Conservation (phyloP, 2,797 vertebrate genomes). For the Oophaga sylvatica region DNA sequence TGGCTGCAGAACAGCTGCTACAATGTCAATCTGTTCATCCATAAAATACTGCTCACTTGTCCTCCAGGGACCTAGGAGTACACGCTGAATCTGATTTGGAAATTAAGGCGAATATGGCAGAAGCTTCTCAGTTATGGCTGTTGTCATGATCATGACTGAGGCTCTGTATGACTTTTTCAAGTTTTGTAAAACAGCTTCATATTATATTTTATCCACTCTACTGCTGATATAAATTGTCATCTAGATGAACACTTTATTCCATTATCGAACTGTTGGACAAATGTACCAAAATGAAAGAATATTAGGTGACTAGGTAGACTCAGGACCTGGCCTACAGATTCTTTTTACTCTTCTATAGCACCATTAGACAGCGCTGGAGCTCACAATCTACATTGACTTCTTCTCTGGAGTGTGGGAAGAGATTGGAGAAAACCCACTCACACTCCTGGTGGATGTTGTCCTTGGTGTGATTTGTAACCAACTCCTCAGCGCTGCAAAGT, state of each 20-base stretch:
- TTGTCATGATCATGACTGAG: not conserved
- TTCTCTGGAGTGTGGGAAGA: no score
- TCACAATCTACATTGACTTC: no score
- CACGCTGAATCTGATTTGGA: constrained; percentile 37
- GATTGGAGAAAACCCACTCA: no score
- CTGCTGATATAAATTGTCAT: not conserved
- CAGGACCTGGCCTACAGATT: not conserved
- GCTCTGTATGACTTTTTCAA: not conserved
- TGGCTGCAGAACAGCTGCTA: constrained; percentile 54
- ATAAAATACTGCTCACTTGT: constrained; percentile 46
- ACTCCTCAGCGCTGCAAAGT: no score
- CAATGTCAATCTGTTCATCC: constrained; percentile 50
- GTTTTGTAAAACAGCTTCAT: constrained; percentile 2
- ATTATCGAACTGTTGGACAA: not conserved
- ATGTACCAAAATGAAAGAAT: not conserved
- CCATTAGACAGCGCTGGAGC: no score
- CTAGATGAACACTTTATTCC: not conserved
- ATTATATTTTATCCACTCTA: constrained; percentile 12
- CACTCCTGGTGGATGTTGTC: no score
- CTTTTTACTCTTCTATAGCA: no score
- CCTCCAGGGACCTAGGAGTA: constrained; percentile 34
- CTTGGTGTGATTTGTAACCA: no score
- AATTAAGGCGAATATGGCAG: constrained; percentile 22
- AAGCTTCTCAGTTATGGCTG: not conserved
- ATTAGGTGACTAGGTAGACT: no score